Evolutionary conservation across 1,140 invertebrate genomes (phyloP).

Genomic region (Coenobita brevimanus): DNA sequence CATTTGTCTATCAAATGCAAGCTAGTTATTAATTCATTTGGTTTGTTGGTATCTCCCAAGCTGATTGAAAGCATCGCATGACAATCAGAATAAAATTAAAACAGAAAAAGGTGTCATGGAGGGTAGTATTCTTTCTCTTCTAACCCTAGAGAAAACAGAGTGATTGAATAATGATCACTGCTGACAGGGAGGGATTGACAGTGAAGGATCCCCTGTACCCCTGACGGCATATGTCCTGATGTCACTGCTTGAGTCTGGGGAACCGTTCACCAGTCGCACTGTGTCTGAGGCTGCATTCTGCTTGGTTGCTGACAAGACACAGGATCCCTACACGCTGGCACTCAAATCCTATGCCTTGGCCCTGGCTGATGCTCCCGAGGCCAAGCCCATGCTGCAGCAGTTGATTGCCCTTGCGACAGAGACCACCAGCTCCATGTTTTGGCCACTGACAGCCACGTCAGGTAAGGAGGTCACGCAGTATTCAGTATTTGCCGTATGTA

Average conservation of each 20-base stretch:
- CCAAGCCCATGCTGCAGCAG: conserved; percentile 66
- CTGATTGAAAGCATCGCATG: too few relatives aligned
- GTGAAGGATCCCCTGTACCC: conserved; percentile 83
- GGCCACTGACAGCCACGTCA: conserved; percentile 2
- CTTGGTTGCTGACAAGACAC: conserved; percentile 77
- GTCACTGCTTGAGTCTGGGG: conserved; percentile 83
- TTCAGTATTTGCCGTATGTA: too few relatives aligned
- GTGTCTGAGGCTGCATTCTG: conserved; percentile 83
- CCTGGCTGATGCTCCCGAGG: conserved; percentile 81
- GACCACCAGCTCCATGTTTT: not conserved
- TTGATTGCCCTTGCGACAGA: not conserved
- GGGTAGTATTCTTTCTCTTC: too few relatives aligned
- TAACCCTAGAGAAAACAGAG: too few relatives aligned
- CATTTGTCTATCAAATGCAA: too few relatives aligned
- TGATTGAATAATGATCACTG: too few relatives aligned
- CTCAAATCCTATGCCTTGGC: conserved; percentile 85
- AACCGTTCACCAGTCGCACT: conserved; percentile 38
- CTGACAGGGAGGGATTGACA: conserved; percentile 84
- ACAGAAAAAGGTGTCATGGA: too few relatives aligned
- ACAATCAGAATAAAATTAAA: too few relatives aligned
- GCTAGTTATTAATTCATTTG: too few relatives aligned
- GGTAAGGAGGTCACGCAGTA: too few relatives aligned
- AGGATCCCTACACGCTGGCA: conserved; percentile 85
- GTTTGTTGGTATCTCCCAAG: too few relatives aligned
- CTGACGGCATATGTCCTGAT: conserved; percentile 89